phyloP scores from a whole-genome alignment of 2,888 invertebrate species.

The Dasypogon diadema region DNA sequence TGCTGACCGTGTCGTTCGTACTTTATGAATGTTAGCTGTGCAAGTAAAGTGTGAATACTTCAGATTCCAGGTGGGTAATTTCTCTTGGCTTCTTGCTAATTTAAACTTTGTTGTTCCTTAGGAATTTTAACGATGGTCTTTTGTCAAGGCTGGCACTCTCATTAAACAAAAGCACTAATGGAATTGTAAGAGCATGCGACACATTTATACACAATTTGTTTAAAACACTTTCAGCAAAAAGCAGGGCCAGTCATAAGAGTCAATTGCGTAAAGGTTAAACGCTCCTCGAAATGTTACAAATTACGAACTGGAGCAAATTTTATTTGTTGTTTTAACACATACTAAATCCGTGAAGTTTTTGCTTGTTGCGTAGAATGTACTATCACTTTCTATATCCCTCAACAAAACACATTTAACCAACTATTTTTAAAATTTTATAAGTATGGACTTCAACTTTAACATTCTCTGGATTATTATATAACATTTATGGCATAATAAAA shows the following conservation, averaged over 20 bases:
- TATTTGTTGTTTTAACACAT: too few species aligned
- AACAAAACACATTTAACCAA: too few species aligned
- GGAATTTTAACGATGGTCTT: neutral
- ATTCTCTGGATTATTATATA: too few species aligned
- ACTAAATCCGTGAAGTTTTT: too few species aligned
- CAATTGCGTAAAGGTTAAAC: neutral
- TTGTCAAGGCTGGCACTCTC: conserved; percentile 13
- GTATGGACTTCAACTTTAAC: too few species aligned
- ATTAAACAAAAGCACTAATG: conserved; percentile 29
- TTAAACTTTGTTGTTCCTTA: neutral
- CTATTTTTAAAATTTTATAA: too few species aligned
- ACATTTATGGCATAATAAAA: too few species aligned
- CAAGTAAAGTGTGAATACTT: conserved; percentile 18
- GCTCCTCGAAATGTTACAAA: neutral
- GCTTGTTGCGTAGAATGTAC: too few species aligned
- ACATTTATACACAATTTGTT: neutral
- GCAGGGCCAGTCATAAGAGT: neutral
- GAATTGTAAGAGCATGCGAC: neutral
- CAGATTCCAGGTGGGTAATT: conserved; percentile 25
- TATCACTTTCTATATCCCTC: too few species aligned
- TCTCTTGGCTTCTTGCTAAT: neutral
- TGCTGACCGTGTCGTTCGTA: neutral
- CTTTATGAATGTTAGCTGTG: neutral
- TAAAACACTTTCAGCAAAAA: neutral
- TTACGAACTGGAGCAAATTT: too few species aligned